Percentiles rank a stretch among this genome's conserved stretches.
Evolutionary conservation across 2,113 vertebrate genomes (phyloP).

Genomic region (Ia io): DNA sequence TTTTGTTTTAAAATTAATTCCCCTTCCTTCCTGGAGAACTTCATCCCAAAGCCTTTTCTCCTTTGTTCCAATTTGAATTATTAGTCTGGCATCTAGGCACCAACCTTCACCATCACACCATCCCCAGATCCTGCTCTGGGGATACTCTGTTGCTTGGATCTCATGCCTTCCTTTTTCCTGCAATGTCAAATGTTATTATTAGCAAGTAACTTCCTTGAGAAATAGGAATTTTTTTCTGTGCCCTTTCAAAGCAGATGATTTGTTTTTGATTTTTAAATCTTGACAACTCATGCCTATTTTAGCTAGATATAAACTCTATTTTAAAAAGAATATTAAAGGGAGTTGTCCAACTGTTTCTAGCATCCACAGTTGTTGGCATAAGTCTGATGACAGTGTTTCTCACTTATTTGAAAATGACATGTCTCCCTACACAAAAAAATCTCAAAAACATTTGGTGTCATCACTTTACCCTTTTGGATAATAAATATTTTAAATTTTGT

Average conservation of each 20-base stretch:
- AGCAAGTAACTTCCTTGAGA: neutral
- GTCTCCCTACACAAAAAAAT: neutral
- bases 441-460: neutral
- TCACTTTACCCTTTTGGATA: neutral
- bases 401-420: neutral
- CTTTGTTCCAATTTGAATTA: neutral
- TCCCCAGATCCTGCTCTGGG: neutral
- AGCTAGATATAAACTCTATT: neutral
- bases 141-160: neutral
- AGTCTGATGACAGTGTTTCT: neutral
- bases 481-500: neutral
- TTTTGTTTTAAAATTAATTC: neutral
- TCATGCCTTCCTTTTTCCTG: neutral
- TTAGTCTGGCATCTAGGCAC: neutral
- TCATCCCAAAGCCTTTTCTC: neutral
- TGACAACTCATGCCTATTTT: neutral
- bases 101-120: neutral
- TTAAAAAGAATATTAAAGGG: neutral
- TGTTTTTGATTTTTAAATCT: neutral
- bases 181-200: neutral
- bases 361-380: neutral
- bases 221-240: neutral
- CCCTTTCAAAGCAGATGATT: neutral
- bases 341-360: neutral
- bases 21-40: neutral